phyloP scores from a whole-genome alignment of 2,888 invertebrate genomes.

The Halocaridina rubra region DNA sequence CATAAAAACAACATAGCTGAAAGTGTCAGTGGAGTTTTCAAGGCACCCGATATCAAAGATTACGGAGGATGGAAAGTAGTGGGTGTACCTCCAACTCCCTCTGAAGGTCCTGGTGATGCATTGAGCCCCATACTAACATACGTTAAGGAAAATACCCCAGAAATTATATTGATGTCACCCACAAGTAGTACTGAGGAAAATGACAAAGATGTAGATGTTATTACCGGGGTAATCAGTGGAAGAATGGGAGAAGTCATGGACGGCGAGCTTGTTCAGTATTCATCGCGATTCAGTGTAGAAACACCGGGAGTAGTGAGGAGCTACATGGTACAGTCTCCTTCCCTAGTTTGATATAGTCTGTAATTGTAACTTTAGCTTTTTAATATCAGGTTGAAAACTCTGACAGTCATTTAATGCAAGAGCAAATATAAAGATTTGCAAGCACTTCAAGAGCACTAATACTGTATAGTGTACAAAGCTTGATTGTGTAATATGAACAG shows the following conservation, averaged over 20 bases:
- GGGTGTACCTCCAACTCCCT: constrained; percentile 10
- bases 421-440: no score
- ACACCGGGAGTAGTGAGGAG: constrained; percentile 33
- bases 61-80: constrained; percentile 49
- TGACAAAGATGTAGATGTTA: not conserved
- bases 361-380: no score
- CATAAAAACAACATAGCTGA: not conserved
- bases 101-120: constrained; percentile 4
- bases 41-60: not conserved
- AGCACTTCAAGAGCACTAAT: no score
- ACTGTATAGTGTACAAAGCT: no score
- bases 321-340: constrained; percentile 30
- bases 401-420: no score
- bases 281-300: constrained; percentile 32
- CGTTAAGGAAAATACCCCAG: constrained; percentile 27
- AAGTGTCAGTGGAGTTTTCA: not conserved
- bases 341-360: constrained; percentile 25
- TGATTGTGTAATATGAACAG: no score
- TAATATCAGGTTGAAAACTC: no score
- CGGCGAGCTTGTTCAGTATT: constrained; percentile 23
- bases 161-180: constrained; percentile 12
- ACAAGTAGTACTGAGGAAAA: not conserved
- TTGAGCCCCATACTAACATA: constrained; percentile 25
- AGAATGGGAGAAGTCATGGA: not conserved
- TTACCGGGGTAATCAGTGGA: constrained; percentile 9